Evolutionary conservation across 2,888 invertebrate species (phyloP).

Genomic region (Thysanoteuthis rhombus): DNA sequence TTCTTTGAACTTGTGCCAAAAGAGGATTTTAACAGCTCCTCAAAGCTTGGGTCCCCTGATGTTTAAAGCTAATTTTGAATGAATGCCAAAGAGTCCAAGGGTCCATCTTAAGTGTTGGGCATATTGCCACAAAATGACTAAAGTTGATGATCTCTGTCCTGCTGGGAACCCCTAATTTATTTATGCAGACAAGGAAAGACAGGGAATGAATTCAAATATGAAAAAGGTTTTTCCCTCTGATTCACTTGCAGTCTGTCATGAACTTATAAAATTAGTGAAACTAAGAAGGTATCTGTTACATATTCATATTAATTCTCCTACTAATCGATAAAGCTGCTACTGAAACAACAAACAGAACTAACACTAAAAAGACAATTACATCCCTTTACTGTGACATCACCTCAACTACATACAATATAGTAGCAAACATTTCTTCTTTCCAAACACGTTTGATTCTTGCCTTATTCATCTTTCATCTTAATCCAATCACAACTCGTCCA

Average conservation of each 20-base stretch:
- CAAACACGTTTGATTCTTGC: no score
- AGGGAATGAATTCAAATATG: neutral
- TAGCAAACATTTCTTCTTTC: no score
- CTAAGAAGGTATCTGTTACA: no score
- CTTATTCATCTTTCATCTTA: no score
- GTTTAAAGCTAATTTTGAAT: neutral
- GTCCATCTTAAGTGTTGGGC: neutral
- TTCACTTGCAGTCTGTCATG: neutral
- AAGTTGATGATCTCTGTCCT: neutral
- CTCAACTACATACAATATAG: no score
- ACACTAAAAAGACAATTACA: no score
- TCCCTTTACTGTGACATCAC: no score
- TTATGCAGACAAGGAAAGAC: neutral
- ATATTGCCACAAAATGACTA: neutral
- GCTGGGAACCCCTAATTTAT: neutral
- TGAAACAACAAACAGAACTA: no score
- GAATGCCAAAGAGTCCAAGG: neutral
- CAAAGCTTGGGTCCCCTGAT: neutral
- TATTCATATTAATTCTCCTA: no score
- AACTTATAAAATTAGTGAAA: neutral
- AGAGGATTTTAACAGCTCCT: neutral
- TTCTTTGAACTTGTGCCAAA: neutral
- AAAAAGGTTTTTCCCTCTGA: neutral
- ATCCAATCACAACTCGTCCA: no score
- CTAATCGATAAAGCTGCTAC: no score